Conservation (phyloP, 1,140 invertebrate species). For the Fopius arisanus region DNA sequence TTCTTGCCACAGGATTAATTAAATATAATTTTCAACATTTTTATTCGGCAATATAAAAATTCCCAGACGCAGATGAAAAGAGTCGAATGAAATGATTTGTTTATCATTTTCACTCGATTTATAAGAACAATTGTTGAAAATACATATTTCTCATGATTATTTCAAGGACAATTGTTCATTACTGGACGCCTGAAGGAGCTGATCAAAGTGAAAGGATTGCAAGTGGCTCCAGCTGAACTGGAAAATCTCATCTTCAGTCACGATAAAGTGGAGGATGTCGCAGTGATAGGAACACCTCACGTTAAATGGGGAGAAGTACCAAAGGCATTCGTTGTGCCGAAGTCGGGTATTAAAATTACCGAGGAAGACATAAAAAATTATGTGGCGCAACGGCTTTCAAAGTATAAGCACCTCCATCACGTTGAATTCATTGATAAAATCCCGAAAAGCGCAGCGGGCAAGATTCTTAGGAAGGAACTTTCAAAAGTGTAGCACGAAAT, state of each 20-base stretch:
- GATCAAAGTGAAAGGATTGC: conserved; percentile 69
- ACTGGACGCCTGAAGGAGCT: conserved; percentile 69
- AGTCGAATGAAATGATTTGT: too few species aligned
- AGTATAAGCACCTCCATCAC: conserved; percentile 73
- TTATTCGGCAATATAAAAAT: too few species aligned
- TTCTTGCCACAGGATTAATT: too few species aligned
- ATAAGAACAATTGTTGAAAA: too few species aligned
- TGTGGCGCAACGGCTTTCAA: conserved; percentile 67
- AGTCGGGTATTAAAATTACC: conserved; percentile 53
- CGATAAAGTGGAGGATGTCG: conserved; percentile 75
- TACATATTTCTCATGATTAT: conserved; percentile 43
- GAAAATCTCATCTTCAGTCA: conserved; percentile 44
- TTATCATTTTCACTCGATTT: too few species aligned
- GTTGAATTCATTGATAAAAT: conserved; percentile 74
- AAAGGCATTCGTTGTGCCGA: conserved; percentile 69
- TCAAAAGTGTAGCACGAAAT: too few species aligned
- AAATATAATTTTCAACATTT: too few species aligned
- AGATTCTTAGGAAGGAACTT: conserved; percentile 75
- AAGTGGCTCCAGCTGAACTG: conserved; percentile 56
- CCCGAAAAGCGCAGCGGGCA: conserved; percentile 78
- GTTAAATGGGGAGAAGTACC: conserved; percentile 76
- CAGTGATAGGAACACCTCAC: conserved; percentile 81
- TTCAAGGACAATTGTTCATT: conserved; percentile 60
- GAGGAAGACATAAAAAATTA: conserved; percentile 66
- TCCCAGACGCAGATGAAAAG: too few species aligned